A percentile compares a stretch with the other conserved stretches of the same genome.
These are phyloP conservation scores for Menidia beryllina DNA, from an alignment of 2,113 vertebrate species.

Conservation along the genomic window DNA sequence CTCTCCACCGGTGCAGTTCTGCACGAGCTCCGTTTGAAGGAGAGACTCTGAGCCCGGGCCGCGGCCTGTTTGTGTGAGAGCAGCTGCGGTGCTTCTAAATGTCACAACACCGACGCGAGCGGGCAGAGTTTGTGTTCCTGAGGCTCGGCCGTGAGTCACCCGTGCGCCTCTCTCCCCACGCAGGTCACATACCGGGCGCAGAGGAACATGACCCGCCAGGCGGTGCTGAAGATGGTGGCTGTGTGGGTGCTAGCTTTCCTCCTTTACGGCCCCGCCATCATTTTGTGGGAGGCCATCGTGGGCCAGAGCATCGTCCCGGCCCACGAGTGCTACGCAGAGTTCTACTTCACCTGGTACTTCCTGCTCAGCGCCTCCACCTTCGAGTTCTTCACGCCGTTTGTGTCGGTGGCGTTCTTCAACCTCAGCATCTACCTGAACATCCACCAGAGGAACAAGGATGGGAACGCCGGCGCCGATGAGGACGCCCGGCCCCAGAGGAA, in stretches of 20 bases:
- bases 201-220: slow-evolving; percentile 78
- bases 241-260: slow-evolving; percentile 90
- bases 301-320: slow-evolving; percentile 76
- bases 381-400: slow-evolving; percentile 89
- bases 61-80: slow-evolving; percentile 13
- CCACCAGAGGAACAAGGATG: slow-evolving; percentile 78
- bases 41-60: slow-evolving; percentile 14
- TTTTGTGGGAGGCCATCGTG: slow-evolving; percentile 81
- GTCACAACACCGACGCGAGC: slow-evolving; percentile 3
- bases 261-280: slow-evolving; percentile 88
- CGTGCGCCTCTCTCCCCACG: slow-evolving; percentile 25
- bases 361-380: slow-evolving; percentile 85
- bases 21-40: slow-evolving; percentile 32
- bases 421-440: slow-evolving; percentile 88
- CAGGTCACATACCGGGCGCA: slow-evolving; percentile 88
- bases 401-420: slow-evolving; percentile 90
- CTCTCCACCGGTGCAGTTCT: slow-evolving; percentile 33
- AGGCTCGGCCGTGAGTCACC: slow-evolving; percentile 20
- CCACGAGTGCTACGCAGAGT: slow-evolving; percentile 84
- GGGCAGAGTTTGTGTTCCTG: slow-evolving; percentile 13
- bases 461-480: slow-evolving; percentile 40
- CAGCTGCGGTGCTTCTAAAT: slow-evolving; percentile 42
- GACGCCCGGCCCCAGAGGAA: slow-evolving; percentile 39
- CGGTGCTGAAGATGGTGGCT: slow-evolving; percentile 83
- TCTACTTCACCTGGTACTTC: slow-evolving; percentile 87